A percentile compares a stretch with the other conserved stretches of the same genome.
Conservation (phyloP, 53 echinoderm and acorn worm species). For the Holothuria leucospilota region DNA sequence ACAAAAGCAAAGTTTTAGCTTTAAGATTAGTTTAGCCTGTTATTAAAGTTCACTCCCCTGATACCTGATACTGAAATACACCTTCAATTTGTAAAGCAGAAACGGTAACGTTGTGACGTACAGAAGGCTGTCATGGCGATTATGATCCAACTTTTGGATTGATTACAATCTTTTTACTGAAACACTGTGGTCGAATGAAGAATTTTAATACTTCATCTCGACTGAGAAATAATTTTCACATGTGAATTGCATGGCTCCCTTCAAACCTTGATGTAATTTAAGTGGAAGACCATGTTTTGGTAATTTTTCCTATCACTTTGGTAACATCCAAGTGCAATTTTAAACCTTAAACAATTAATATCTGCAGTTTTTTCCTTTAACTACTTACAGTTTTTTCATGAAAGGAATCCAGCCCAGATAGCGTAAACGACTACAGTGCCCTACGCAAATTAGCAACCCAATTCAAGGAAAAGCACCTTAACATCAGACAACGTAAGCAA, state of each 20-base stretch:
- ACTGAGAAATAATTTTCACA: background rate
- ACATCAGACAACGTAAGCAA: too few relatives aligned
- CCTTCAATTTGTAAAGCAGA: background rate
- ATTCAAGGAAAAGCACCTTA: too few relatives aligned
- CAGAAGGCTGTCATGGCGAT: background rate
- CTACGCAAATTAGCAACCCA: too few relatives aligned
- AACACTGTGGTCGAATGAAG: background rate
- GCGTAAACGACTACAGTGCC: too few relatives aligned
- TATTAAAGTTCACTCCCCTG: background rate
- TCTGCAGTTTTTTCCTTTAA: background rate
- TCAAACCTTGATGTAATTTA: background rate
- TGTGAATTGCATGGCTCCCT: background rate
- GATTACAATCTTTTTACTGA: background rate
- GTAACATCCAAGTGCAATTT: constrained; percentile 21
- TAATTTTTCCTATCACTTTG: constrained; percentile 13
- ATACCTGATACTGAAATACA: background rate
- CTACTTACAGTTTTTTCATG: too few relatives aligned
- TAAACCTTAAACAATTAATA: background rate
- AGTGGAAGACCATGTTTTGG: background rate
- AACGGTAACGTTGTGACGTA: background rate
- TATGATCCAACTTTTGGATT: background rate
- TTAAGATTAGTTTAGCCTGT: background rate
- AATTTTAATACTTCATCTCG: constrained; percentile 10
- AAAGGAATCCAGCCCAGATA: too few relatives aligned
- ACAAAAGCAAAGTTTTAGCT: background rate